Evolutionary conservation across 2,888 invertebrate species (phyloP).

Genomic region (Aleiodes alternator): DNA sequence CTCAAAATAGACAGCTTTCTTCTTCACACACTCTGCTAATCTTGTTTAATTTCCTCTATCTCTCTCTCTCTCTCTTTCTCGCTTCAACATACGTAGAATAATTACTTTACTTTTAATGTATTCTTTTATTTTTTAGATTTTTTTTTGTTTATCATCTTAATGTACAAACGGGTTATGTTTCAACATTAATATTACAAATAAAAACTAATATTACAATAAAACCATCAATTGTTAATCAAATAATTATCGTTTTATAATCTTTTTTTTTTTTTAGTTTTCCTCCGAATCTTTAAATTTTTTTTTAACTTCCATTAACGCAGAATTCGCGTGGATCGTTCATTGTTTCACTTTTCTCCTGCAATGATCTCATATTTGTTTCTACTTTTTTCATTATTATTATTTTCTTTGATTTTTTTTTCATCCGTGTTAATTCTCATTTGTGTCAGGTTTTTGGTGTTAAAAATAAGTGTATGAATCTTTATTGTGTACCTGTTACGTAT

Average conservation of each 20-base stretch:
- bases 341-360: slow-evolving; percentile 45
- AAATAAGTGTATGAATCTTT: slow-evolving; percentile 13
- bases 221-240: slow-evolving; percentile 54
- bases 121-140: slow-evolving; percentile 47
- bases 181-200: slow-evolving; percentile 54
- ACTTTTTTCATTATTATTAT: neutral
- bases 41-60: slow-evolving; percentile 40
- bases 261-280: slow-evolving; percentile 24
- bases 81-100: slow-evolving; percentile 17
- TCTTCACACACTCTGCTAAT: slow-evolving; percentile 20
- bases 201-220: slow-evolving; percentile 56
- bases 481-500: slow-evolving; percentile 19
- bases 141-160: slow-evolving; percentile 55
- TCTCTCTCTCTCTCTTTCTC: slow-evolving; percentile 49
- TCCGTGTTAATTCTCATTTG: slow-evolving; percentile 13
- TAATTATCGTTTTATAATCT: slow-evolving; percentile 50
- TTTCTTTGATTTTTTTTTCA: neutral
- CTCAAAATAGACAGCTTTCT: slow-evolving; percentile 53
- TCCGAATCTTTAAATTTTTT: neutral
- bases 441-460: slow-evolving; percentile 31
- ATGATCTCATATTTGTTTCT: no score
- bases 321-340: slow-evolving; percentile 50
- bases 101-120: slow-evolving; percentile 38
- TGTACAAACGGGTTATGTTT: slow-evolving; percentile 63
- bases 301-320: slow-evolving; percentile 34